Evolutionary conservation across 1,140 invertebrate species (phyloP).

Genomic region (Penaeus vannamei): DNA sequence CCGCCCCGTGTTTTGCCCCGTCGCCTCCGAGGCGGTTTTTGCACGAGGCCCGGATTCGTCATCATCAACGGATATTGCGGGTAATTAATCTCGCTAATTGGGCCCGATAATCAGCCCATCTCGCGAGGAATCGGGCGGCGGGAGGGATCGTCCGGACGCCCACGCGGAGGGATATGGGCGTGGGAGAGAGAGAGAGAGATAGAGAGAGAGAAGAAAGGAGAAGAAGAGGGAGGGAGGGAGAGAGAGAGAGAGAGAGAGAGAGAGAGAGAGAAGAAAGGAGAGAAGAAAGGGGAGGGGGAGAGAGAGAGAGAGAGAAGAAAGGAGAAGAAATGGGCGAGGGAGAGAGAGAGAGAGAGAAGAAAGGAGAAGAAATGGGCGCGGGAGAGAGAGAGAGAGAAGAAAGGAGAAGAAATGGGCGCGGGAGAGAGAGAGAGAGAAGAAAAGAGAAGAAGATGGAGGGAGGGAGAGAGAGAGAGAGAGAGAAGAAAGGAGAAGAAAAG

Average conservation of each 20-base stretch:
- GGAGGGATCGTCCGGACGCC: background rate
- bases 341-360: too few relatives aligned
- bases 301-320: background rate
- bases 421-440: background rate
- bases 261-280: constrained; percentile 11
- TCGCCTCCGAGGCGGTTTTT: too few relatives aligned
- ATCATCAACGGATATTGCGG: too few relatives aligned
- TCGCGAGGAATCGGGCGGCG: too few relatives aligned
- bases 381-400: too few relatives aligned
- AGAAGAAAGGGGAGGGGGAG: constrained; percentile 10
- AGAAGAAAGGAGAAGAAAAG: background rate
- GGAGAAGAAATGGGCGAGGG: too few relatives aligned
- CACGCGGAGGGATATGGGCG: too few relatives aligned
- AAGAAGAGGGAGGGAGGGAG: background rate
- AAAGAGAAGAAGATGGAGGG: background rate
- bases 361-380: too few relatives aligned
- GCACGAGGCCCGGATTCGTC: too few relatives aligned
- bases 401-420: background rate
- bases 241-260: constrained; percentile 7
- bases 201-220: constrained; percentile 18
- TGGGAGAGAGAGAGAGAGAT: constrained; percentile 14
- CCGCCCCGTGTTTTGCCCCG: too few relatives aligned
- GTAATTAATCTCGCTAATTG: too few relatives aligned
- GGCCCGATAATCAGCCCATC: too few relatives aligned
- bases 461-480: background rate